Evolutionary conservation across 2,888 invertebrate species (phyloP).

Genomic region (Calliopum simillimum): DNA sequence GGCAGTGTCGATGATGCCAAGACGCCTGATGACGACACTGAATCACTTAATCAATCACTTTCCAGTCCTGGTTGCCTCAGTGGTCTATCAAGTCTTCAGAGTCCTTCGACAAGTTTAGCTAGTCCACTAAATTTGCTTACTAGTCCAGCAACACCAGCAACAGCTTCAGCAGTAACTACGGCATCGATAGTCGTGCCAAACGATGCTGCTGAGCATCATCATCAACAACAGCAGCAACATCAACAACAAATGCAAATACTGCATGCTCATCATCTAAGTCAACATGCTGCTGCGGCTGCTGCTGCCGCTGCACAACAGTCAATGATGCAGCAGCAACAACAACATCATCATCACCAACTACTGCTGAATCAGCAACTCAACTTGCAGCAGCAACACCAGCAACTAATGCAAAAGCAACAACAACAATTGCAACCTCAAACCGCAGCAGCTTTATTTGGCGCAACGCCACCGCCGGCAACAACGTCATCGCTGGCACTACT

Average conservation of each 20-base stretch:
- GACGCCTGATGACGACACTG: constrained; percentile 76
- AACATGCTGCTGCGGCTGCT: constrained; percentile 41
- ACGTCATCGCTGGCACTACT: constrained; percentile 14
- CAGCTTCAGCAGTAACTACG: constrained; percentile 28
- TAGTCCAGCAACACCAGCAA: constrained; percentile 68
- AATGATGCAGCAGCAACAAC: constrained; percentile 36
- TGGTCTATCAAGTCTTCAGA: constrained; percentile 74
- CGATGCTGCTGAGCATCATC: constrained; percentile 31
- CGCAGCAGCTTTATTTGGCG: constrained; percentile 10
- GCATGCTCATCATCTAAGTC: constrained; percentile 45
- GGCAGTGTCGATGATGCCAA: constrained; percentile 81
- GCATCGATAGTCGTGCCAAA: constrained; percentile 21
- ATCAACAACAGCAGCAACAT: constrained; percentile 44
- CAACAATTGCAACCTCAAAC: constrained; percentile 24
- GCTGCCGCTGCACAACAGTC: constrained; percentile 42
- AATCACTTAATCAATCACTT: constrained; percentile 73
- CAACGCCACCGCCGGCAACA: constrained; percentile 19
- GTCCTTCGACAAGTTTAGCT: constrained; percentile 79
- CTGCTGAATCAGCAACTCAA: constrained; percentile 27
- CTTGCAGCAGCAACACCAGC: constrained; percentile 18
- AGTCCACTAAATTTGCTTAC: constrained; percentile 82
- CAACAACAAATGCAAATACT: constrained; percentile 43
- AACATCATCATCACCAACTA: constrained; percentile 33
- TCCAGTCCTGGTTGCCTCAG: constrained; percentile 75
- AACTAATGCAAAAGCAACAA: constrained; percentile 17